Conservation (phyloP, 1,140 invertebrate genomes). For the Mylabris phalerata region DNA sequence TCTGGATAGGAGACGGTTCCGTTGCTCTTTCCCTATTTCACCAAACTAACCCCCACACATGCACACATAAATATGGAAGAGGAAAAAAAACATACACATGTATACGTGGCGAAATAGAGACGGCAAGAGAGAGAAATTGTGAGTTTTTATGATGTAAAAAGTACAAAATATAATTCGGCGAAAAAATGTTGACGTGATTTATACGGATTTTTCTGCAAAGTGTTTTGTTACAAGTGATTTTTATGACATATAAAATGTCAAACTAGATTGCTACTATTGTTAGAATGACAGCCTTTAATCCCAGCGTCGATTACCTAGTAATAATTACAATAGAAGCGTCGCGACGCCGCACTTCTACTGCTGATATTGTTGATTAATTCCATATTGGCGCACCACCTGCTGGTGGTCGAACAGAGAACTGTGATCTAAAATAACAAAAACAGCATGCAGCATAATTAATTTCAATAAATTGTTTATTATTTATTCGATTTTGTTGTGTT, state of each 20-base stretch:
- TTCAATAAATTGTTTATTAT: constrained; percentile 18
- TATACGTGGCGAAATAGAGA: too few relatives aligned
- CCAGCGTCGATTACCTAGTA: too few relatives aligned
- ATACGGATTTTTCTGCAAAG: constrained; percentile 30
- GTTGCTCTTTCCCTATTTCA: too few relatives aligned
- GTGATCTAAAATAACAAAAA: constrained; percentile 34
- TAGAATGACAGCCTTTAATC: too few relatives aligned
- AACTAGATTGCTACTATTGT: constrained; percentile 30
- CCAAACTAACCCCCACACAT: too few relatives aligned
- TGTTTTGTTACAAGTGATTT: constrained; percentile 36
- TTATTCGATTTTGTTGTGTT: background rate
- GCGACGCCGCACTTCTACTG: constrained; percentile 1
- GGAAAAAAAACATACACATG: too few relatives aligned
- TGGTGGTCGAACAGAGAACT: constrained; percentile 24
- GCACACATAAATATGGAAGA: too few relatives aligned
- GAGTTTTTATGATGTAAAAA: constrained; percentile 14
- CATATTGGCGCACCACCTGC: constrained; percentile 28
- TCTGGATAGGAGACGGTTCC: background rate
- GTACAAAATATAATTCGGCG: constrained; percentile 22
- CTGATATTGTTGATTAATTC: constrained; percentile 35
- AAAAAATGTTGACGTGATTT: constrained; percentile 30
- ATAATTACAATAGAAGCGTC: constrained; percentile 16
- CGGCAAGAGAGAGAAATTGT: background rate
- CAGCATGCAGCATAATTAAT: constrained; percentile 35
- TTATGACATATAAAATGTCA: constrained; percentile 37